Percentiles rank a stretch among this genome's conserved stretches.
Evolutionary conservation across 2,113 vertebrate genomes (phyloP).

Genomic region (Empidonax traillii): DNA sequence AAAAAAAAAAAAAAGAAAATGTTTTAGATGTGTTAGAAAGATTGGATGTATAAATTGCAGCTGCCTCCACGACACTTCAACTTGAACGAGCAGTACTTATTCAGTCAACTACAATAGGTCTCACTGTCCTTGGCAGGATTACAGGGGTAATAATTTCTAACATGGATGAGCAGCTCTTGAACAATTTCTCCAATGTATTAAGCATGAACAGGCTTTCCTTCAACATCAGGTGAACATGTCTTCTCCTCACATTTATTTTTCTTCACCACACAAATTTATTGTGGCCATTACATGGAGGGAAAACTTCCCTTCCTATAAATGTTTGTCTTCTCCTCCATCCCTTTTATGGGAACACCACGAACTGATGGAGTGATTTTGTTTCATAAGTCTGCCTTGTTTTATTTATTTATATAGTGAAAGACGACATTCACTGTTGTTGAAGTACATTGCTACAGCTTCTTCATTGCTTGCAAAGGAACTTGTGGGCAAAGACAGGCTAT

Average conservation of each 20-base stretch:
- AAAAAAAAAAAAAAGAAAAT: not conserved
- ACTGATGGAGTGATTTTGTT: constrained; percentile 34
- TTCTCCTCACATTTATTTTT: constrained; percentile 65
- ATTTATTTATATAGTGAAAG: constrained; percentile 10
- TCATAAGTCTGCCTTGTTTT: not conserved
- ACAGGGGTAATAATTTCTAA: constrained; percentile 69
- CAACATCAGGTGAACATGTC: constrained; percentile 28
- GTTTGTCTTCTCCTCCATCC: constrained; percentile 64
- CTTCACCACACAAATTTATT: constrained; percentile 66
- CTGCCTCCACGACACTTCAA: constrained; percentile 49
- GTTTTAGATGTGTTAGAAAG: constrained; percentile 54
- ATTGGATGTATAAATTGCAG: constrained; percentile 56
- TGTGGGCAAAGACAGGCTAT: not conserved
- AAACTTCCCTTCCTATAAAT: constrained; percentile 62
- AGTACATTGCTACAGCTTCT: not conserved
- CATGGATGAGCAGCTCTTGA: constrained; percentile 68
- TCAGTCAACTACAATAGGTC: constrained; percentile 46
- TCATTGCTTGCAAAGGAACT: not conserved
- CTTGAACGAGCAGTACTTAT: constrained; percentile 25
- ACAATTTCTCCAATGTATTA: constrained; percentile 63
- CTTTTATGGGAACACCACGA: constrained; percentile 51
- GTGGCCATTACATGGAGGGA: constrained; percentile 27
- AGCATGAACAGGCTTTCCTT: constrained; percentile 57
- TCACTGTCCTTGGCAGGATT: constrained; percentile 66
- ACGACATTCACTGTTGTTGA: not conserved